A percentile compares a stretch with the other conserved stretches of the same genome.
Conservation (phyloP, 2,888 invertebrate genomes). For the Pherbina coryleti region DNA sequence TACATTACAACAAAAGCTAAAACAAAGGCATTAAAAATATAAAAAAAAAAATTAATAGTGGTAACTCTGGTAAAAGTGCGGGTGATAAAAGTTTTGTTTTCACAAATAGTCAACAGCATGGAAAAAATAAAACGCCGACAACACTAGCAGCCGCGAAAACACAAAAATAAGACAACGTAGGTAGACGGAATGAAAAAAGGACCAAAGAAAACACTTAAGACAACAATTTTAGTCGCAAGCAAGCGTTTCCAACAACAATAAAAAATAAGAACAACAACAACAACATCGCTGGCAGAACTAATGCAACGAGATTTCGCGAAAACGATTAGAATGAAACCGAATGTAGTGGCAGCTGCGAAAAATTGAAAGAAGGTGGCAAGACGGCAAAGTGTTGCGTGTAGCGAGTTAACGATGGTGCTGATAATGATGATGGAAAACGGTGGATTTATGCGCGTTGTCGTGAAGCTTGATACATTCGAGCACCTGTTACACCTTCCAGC, state of each 20-base stretch:
- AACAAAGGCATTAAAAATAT: no score
- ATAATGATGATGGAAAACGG: neutral
- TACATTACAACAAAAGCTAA: constrained; percentile 28
- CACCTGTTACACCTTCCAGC: neutral
- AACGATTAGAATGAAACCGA: neutral
- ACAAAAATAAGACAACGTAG: neutral
- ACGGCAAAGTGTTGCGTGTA: neutral
- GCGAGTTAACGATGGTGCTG: neutral
- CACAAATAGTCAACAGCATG: constrained; percentile 36
- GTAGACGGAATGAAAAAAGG: neutral
- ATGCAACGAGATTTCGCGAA: neutral
- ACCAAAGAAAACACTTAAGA: neutral
- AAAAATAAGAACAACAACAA: neutral
- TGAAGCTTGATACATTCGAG: neutral
- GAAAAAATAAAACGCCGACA: neutral
- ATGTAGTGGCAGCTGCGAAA: neutral
- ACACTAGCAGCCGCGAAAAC: neutral
- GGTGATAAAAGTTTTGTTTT: constrained; percentile 50
- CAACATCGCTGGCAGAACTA: neutral
- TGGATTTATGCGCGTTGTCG: neutral
- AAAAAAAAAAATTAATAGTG: constrained; percentile 19
- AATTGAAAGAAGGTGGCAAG: no score
- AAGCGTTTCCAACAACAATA: neutral
- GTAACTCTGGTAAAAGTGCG: constrained; percentile 46
- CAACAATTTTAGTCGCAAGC: neutral